A percentile compares a stretch with the other conserved stretches of the same genome.
These are phyloP conservation scores for Hecatera dysodea DNA, from an alignment of 2,888 invertebrate genomes.

Conservation along the genomic window DNA sequence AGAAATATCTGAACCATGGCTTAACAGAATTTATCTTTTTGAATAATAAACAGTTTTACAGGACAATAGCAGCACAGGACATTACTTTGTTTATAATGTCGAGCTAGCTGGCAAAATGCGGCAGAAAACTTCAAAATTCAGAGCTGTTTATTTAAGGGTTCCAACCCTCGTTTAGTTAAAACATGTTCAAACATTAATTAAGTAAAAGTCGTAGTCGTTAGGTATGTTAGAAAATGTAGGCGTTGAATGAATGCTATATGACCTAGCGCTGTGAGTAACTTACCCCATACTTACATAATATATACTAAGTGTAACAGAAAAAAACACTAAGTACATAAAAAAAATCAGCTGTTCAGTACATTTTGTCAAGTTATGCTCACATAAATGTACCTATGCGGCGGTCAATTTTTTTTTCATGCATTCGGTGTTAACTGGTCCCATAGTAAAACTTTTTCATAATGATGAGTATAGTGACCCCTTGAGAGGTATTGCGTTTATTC, in stretches of 20 bases:
- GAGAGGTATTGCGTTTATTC: too few species aligned
- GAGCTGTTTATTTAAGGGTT: slow-evolving; percentile 12
- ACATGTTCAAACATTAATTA: slow-evolving; percentile 42
- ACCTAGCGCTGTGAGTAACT: neutral
- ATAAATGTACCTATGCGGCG: too few species aligned
- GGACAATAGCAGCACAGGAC: slow-evolving; percentile 14
- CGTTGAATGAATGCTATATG: neutral
- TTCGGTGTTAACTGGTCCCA: too few species aligned
- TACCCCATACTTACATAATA: too few species aligned
- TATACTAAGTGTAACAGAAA: too few species aligned
- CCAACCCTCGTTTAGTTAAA: slow-evolving; percentile 36
- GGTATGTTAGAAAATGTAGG: neutral
- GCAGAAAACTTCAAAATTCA: slow-evolving; percentile 16
- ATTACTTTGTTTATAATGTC: slow-evolving; percentile 8
- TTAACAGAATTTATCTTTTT: neutral
- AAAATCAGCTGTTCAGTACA: too few species aligned
- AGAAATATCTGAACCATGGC: neutral
- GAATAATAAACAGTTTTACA: slow-evolving; percentile 32
- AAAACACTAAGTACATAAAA: too few species aligned
- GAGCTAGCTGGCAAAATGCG: slow-evolving; percentile 7
- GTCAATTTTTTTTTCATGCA: too few species aligned
- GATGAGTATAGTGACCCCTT: too few species aligned
- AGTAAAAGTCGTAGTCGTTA: slow-evolving; percentile 8
- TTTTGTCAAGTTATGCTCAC: too few species aligned
- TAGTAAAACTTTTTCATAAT: too few species aligned